phyloP scores from a whole-genome alignment of 2,888 invertebrate genomes.

The Nephrotoma appendiculata region DNA sequence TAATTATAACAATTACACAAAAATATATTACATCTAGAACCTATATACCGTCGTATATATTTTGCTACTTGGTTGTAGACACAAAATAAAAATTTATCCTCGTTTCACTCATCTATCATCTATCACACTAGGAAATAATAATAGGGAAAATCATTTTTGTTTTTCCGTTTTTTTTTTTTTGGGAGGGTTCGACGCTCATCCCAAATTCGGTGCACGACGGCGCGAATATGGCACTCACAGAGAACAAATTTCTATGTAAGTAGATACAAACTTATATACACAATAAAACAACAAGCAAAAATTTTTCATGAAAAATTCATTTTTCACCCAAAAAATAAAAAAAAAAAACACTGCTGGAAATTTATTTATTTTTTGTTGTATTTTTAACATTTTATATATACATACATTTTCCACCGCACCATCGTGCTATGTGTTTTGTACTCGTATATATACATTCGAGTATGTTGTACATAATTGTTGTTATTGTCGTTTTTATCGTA shows the following conservation, averaged over 20 bases:
- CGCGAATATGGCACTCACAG: neutral
- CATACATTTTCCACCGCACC: neutral
- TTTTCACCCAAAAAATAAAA: neutral
- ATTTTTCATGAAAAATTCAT: neutral
- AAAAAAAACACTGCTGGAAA: neutral
- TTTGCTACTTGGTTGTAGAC: neutral
- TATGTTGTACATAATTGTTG: neutral
- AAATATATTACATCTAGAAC: neutral
- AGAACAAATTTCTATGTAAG: neutral
- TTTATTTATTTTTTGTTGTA: neutral
- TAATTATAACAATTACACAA: neutral
- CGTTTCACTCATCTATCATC: neutral
- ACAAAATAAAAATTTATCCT: neutral
- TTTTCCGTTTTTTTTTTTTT: neutral
- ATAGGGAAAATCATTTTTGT: neutral
- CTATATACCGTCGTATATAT: neutral
- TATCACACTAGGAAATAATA: neutral
- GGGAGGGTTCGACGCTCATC: neutral
- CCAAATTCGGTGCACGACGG: neutral
- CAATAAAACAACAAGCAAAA: neutral
- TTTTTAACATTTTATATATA: neutral
- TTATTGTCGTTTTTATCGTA: neutral
- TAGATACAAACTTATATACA: neutral
- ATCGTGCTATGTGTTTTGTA: neutral
- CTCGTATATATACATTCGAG: neutral